Evolutionary conservation across 2,888 invertebrate species (phyloP), one percentile per base, ranked within the genome.

Genomic region (Cinara cedri): DNA sequence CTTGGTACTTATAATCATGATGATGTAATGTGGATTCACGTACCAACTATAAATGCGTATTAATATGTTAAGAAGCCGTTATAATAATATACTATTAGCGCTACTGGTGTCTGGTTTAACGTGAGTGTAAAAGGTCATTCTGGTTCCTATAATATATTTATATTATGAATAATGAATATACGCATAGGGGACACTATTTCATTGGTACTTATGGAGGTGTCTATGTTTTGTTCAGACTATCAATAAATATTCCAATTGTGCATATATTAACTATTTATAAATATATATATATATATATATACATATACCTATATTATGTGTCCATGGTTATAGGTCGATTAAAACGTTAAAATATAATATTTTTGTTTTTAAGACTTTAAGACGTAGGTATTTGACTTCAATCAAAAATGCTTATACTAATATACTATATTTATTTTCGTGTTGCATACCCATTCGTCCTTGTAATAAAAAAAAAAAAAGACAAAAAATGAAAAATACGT

Each of bases 111-210:
- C 70, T 55, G 54, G 54, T 55, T 10, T 3, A 8, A 54, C 51
- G n/a, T 19, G 34, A 55, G 54, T 55, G 19, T 42, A 70, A 70
- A 70, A 70, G 70, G 70, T 70, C 70, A 70, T 55, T 55, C 14
- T 2, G 14, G 26, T 21, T 44, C 11, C 11, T n/a, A 19, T 21
- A 63, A 19, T 44, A 63, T 19, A 26, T 3, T n/a, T 3, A 51
- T n/a, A 51, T 16, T 51, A 51, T 51, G 24, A 24, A 21, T 57
- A 9, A 9, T n/a, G 10, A 10, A 16, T 16, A 6, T 24, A 34
- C 3, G 6, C 49, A n/a, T 8, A 26, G 34, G n/a, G 49, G 49
- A 51, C n/a, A 16, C 46, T 24, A 44, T 24, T 24, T 66, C 24
- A 34, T n/a, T n/a, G n/a, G n/a, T n/a, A n/a, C n/a, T n/a, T n/a